Conservation (phyloP, 2,113 vertebrate genomes). For the Melanostigma gelatinosum region DNA sequence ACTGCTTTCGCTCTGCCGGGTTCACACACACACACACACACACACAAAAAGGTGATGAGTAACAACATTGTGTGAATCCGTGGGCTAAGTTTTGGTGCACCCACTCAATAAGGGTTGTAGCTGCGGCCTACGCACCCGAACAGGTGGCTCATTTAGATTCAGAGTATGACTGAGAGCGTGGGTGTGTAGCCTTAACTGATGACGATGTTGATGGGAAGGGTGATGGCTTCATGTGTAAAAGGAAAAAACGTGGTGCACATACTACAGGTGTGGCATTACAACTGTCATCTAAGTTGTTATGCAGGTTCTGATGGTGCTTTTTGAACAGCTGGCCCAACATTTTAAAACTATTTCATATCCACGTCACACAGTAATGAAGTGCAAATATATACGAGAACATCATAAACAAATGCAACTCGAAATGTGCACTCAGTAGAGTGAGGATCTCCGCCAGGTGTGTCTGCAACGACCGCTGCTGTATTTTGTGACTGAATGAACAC, state of each 20-base stretch:
- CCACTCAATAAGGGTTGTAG: slow-evolving; percentile 34
- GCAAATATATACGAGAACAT: background rate
- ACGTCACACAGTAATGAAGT: background rate
- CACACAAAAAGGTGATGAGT: slow-evolving; percentile 24
- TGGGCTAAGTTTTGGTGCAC: slow-evolving; percentile 39
- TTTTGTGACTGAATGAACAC: background rate
- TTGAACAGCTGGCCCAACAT: no score
- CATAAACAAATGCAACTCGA: background rate
- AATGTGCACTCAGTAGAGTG: background rate
- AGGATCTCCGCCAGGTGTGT: background rate
- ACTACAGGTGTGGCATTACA: background rate
- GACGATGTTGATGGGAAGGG: slow-evolving; percentile 56
- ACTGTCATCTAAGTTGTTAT: slow-evolving; percentile 10
- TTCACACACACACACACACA: background rate
- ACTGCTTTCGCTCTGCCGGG: background rate
- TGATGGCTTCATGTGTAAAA: slow-evolving; percentile 23
- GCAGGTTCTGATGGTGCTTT: background rate
- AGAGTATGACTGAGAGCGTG: background rate
- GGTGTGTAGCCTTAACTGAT: slow-evolving; percentile 11
- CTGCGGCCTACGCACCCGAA: background rate
- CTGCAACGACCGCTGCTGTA: background rate
- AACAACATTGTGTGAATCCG: slow-evolving; percentile 24
- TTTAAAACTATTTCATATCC: background rate
- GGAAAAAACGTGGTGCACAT: slow-evolving; percentile 13
- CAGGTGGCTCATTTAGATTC: slow-evolving; percentile 18